Conservation (phyloP, 2,797 vertebrate species). For the Eremophila alpestris region DNA sequence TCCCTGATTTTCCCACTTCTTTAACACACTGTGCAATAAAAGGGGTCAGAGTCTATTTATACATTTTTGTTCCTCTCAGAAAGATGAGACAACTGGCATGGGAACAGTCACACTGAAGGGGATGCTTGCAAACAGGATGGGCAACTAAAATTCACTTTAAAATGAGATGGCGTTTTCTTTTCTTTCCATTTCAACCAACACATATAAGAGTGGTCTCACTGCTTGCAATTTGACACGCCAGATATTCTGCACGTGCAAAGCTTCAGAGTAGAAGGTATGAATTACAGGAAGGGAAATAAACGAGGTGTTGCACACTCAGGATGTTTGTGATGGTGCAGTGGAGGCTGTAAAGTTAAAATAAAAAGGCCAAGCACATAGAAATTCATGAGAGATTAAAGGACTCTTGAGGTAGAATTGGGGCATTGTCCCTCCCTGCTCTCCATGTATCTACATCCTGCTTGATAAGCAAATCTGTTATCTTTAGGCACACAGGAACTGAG, state of each 20-base stretch:
- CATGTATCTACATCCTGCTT: not conserved
- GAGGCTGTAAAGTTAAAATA: constrained; percentile 6
- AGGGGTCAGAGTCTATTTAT: not conserved
- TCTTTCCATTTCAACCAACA: not conserved
- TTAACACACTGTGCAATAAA: not conserved
- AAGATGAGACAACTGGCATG: not conserved
- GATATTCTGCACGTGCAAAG: not conserved
- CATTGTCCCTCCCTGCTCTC: not conserved
- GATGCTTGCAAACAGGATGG: not conserved
- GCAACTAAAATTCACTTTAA: not conserved
- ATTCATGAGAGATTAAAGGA: constrained; percentile 20
- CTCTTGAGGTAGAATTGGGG: not conserved
- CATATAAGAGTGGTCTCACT: not conserved
- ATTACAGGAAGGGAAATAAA: constrained; percentile 27
- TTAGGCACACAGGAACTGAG: not conserved
- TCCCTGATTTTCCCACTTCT: not conserved
- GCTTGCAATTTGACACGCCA: not conserved
- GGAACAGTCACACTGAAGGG: not conserved
- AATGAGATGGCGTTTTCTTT: not conserved
- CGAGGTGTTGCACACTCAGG: not conserved
- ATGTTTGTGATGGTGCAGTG: not conserved
- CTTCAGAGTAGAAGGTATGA: not conserved
- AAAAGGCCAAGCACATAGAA: not conserved
- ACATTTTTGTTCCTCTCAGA: not conserved
- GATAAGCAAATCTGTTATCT: not conserved